Percentiles rank a stretch among this genome's conserved stretches.
Conservation (phyloP, 1,140 invertebrate species). For the Cyclina sinensis region DNA sequence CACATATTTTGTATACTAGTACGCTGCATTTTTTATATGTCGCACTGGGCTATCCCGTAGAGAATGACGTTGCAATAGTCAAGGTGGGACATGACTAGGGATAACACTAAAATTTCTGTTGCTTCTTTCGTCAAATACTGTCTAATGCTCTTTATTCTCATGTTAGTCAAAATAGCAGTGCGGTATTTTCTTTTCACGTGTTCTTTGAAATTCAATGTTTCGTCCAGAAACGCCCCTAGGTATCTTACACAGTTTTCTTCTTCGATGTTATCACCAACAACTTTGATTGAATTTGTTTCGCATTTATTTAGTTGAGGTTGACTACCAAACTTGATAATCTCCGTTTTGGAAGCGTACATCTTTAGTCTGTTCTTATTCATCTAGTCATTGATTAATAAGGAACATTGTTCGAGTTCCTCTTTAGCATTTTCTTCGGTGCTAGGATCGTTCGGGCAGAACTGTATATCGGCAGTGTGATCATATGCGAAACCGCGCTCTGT, state of each 20-base stretch:
- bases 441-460: background rate
- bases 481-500: background rate
- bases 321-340: constrained; percentile 18
- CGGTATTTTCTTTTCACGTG: constrained; percentile 11
- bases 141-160: constrained; percentile 52
- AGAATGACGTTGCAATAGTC: constrained; percentile 56
- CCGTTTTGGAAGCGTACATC: constrained; percentile 2
- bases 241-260: constrained; percentile 12
- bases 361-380: constrained; percentile 4
- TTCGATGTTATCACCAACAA: background rate
- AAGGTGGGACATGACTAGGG: constrained; percentile 36
- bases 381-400: background rate
- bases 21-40: constrained; percentile 27
- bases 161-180: constrained; percentile 36
- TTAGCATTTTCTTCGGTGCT: background rate
- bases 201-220: no score
- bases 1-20: constrained; percentile 52
- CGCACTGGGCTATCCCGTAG: no score
- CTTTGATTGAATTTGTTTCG: no score
- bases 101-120: no score
- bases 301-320: no score
- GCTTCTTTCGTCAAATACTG: no score
- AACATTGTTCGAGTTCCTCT: background rate
- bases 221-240: constrained; percentile 21
- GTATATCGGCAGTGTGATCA: background rate